Percentiles rank a stretch among this genome's conserved stretches.
phyloP scores from a whole-genome alignment of 2,888 invertebrate species.

The Kryphioiulus occultus region DNA sequence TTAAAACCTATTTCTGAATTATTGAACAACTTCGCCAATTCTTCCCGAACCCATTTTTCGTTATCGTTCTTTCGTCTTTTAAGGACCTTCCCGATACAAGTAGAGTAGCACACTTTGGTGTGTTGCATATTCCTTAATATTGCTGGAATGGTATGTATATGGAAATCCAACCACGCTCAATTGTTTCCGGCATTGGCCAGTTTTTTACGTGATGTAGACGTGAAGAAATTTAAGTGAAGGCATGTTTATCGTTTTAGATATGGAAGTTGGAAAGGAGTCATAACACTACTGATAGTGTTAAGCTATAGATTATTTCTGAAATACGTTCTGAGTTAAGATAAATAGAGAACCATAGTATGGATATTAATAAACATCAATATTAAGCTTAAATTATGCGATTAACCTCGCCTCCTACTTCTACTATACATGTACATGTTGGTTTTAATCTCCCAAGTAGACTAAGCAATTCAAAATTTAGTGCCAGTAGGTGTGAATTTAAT shows the following conservation, averaged over 20 bases:
- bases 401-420: too few species aligned
- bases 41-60: not conserved
- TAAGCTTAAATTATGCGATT: not conserved
- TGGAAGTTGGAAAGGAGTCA: not conserved
- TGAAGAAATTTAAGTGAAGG: not conserved
- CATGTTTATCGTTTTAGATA: not conserved
- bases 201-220: not conserved
- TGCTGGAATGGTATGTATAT: not conserved
- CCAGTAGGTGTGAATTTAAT: too few species aligned
- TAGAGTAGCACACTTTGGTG: not conserved
- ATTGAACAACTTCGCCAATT: not conserved
- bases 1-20: slow-evolving; percentile 10
- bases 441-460: too few species aligned
- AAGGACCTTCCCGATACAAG: not conserved
- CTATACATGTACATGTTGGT: too few species aligned
- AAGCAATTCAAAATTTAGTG: too few species aligned
- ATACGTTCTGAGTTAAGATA: not conserved
- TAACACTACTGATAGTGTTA: not conserved
- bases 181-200: not conserved
- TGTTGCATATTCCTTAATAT: slow-evolving; percentile 35
- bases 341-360: not conserved
- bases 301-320: not conserved
- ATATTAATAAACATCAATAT: not conserved
- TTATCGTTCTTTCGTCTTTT: not conserved
- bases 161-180: not conserved